phyloP scores from a whole-genome alignment of 2,888 invertebrate species.

The Conistra vaccinii region DNA sequence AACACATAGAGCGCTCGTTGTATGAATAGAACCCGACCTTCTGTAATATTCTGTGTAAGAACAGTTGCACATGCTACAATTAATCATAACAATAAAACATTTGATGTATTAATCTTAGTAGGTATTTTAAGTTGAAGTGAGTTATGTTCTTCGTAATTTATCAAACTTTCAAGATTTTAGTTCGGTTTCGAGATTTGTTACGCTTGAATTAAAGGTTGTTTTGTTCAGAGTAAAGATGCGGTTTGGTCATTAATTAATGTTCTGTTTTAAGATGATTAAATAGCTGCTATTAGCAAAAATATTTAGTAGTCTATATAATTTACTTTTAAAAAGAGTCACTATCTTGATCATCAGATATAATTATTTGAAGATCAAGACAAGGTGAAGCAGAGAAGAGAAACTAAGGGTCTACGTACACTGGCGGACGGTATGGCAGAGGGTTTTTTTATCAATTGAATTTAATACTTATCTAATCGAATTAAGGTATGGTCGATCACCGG shows the following conservation, averaged over 20 bases:
- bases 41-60: slow-evolving; percentile 3
- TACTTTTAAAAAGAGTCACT: background rate
- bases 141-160: slow-evolving; percentile 54
- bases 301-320: background rate
- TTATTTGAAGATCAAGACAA: too few relatives aligned
- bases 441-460: too few relatives aligned
- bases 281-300: background rate
- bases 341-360: too few relatives aligned
- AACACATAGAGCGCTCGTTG: background rate
- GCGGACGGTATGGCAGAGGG: too few relatives aligned
- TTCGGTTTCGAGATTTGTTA: slow-evolving; percentile 28
- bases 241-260: slow-evolving; percentile 33
- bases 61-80: slow-evolving; percentile 42
- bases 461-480: too few relatives aligned
- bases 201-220: slow-evolving; percentile 21
- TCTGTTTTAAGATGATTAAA: slow-evolving; percentile 17
- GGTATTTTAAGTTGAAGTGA: slow-evolving; percentile 56
- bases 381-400: too few relatives aligned
- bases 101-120: slow-evolving; percentile 58
- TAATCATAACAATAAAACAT: slow-evolving; percentile 63
- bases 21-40: background rate
- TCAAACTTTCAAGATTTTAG: slow-evolving; percentile 48
- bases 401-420: too few relatives aligned
- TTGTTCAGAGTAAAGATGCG: slow-evolving; percentile 20
- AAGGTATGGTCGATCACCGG: too few relatives aligned